These are phyloP conservation scores for Solea senegalensis DNA, from an alignment of 2,113 vertebrate species.

Conservation along the genomic window DNA sequence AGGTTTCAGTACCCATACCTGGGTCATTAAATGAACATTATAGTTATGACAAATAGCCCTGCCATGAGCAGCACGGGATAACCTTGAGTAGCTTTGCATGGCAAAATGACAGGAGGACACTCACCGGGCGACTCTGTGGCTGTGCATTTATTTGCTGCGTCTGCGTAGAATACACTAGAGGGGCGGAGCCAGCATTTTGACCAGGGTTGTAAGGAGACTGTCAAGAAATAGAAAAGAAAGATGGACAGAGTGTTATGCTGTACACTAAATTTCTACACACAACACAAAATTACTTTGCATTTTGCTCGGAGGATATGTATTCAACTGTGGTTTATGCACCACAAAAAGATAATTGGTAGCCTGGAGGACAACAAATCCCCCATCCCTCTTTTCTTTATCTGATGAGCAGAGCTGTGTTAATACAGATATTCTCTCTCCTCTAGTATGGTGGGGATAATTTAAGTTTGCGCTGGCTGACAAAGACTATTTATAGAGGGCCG, in stretches of 20 bases:
- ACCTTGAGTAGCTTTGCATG: background rate
- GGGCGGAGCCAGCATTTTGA: conserved; percentile 93
- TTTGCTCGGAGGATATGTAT: too few species aligned
- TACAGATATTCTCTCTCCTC: conserved; percentile 12
- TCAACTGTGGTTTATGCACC: background rate
- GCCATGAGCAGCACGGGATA: background rate
- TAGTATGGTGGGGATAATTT: conserved; percentile 36
- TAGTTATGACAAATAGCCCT: background rate
- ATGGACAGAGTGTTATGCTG: background rate
- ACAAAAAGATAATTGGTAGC: background rate
- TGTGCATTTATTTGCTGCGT: conserved; percentile 96
- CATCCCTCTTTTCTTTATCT: conserved; percentile 4
- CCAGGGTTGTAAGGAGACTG: conserved; percentile 94
- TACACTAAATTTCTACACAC: background rate
- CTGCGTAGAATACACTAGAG: conserved; percentile 92
- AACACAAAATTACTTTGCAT: too few species aligned
- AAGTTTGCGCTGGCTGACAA: conserved; percentile 38
- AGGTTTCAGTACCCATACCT: background rate
- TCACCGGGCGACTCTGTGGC: conserved; percentile 95
- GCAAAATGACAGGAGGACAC: conserved; percentile 57
- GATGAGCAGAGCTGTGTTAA: conserved; percentile 36
- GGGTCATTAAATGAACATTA: conserved; percentile 17
- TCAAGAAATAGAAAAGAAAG: conserved; percentile 32
- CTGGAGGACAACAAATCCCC: too few species aligned
- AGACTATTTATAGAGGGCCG: conserved; percentile 53